These are phyloP conservation scores for Spea multiplicata DNA, from an alignment of 2,113 vertebrate genomes.

Conservation along the genomic window DNA sequence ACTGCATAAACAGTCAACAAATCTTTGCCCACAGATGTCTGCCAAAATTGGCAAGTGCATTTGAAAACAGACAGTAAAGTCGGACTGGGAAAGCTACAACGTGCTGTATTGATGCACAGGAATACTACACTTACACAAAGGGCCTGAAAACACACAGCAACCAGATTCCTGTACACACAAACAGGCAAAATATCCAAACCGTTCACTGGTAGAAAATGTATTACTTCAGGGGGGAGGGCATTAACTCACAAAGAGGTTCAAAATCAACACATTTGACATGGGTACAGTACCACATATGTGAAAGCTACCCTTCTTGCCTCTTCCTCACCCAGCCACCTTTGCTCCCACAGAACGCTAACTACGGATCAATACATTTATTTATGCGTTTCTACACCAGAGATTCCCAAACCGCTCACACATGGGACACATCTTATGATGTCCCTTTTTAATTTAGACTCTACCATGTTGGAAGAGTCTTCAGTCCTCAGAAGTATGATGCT, in stretches of 20 bases:
- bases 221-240: background rate
- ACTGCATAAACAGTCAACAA: slow-evolving; percentile 69
- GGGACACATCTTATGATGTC: no score
- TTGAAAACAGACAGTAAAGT: slow-evolving; percentile 65
- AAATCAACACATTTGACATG: slow-evolving; percentile 21
- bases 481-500: no score
- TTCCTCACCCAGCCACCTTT: background rate
- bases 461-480: no score
- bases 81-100: slow-evolving; percentile 67
- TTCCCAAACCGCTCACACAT: no score
- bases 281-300: background rate
- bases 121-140: slow-evolving; percentile 64
- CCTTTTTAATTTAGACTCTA: no score
- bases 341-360: background rate
- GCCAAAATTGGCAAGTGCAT: slow-evolving; percentile 60
- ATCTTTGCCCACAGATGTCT: slow-evolving; percentile 68
- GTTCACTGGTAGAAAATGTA: slow-evolving; percentile 34
- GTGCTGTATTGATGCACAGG: slow-evolving; percentile 64
- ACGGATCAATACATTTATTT: background rate
- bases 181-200: slow-evolving; percentile 28
- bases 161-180: slow-evolving; percentile 25
- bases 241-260: slow-evolving; percentile 12
- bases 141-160: slow-evolving; percentile 58
- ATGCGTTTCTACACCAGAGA: no score
- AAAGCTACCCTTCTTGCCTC: background rate